phyloP scores from a whole-genome alignment of 1,140 invertebrate species.

The Conus ventricosus region DNA sequence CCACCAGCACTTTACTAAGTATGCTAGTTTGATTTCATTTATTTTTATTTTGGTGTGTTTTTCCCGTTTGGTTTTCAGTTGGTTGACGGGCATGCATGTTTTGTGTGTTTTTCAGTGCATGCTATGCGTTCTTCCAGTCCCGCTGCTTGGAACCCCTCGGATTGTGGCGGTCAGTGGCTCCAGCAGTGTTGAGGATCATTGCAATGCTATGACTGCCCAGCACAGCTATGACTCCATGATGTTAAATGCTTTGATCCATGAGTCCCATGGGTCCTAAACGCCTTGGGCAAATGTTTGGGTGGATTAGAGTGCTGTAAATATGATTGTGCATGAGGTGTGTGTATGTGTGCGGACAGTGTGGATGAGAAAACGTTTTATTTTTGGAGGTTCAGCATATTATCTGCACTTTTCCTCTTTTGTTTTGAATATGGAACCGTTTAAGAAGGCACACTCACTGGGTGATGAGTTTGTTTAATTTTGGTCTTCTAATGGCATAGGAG shows the following conservation, averaged over 20 bases:
- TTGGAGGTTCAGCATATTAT: neutral
- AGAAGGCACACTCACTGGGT: no score
- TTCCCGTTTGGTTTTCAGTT: neutral
- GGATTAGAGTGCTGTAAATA: neutral
- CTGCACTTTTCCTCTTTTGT: neutral
- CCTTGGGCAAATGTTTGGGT: neutral
- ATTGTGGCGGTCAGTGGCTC: neutral
- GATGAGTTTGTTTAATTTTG: no score
- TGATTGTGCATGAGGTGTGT: neutral
- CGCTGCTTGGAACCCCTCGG: neutral
- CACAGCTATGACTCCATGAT: neutral
- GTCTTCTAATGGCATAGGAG: neutral
- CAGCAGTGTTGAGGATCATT: neutral
- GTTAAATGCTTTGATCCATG: neutral
- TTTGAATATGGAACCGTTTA: neutral
- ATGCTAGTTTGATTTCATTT: no score
- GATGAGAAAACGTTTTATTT: neutral
- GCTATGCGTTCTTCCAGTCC: neutral
- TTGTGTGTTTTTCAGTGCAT: neutral
- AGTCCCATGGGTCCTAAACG: neutral
- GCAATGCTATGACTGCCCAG: neutral
- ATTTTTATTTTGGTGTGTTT: no score
- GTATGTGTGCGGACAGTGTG: neutral
- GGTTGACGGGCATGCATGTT: neutral
- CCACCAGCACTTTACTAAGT: no score